Base-by-base conservation (phyloP, 2,113 vertebrate species). In the Noctilio leporinus region DNA sequence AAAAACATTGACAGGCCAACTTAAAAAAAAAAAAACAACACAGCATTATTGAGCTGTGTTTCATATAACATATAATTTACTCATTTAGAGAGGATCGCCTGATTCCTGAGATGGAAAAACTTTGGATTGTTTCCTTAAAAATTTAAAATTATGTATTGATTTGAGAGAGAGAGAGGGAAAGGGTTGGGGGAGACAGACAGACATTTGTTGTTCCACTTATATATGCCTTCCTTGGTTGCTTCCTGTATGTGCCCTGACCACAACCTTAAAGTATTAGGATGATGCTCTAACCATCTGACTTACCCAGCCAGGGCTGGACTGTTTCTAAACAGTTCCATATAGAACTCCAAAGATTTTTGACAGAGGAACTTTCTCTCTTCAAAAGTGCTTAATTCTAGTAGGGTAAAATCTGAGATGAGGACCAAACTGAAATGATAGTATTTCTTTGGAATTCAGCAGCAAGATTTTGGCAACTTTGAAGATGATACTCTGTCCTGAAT, bases 331-430 rank as follows among this genome's bases (percentile, higher is more conserved):
- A 55, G 2, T 78, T 70, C 38, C 38, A 33, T 20, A 70, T 20
- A 70, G 53, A 91, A 87, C 30, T 95, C 64, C 84, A 72, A 4
- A 83, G n/a, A 65, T 65, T 91, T 91, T 72, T 84, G 64, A 88
- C 62, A 53, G 35, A 90, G 40, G 28, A 80, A 78, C 77, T 87
- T 86, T 55, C 12, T 64, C 20, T 59, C 51, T 75, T 82, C 8
- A 0, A 10, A 72, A 59, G 19, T 87, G 47, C 16, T 93, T 78
- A 67, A 51, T 85, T 87, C 51, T 77, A 53, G 28, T 38, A 70
- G 35, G 4, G 14, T 76, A 55, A 57, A 81, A 86, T 20, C 10
- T 47, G 38, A 90, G 69, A 19, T 30, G 26, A 87, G 82, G 45
- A 40, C 49, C 75, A 87, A 70, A 87, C 26, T 43, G 69, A 75